A percentile compares a stretch with the other conserved stretches of the same genome.
Conservation (phyloP, 2,888 invertebrate genomes). For the Zygaena filipendulae region DNA sequence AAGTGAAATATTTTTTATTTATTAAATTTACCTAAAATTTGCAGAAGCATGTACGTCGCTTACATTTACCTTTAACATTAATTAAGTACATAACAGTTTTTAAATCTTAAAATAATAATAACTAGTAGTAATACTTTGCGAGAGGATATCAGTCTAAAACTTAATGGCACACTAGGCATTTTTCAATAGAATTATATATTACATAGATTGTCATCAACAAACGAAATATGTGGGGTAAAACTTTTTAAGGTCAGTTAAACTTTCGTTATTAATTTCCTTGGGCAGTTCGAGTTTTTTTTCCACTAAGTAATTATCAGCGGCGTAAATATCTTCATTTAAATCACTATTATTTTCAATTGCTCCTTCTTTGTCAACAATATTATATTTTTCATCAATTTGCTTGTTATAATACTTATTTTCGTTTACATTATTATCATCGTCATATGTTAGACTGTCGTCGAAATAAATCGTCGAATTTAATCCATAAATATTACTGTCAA, state of each 20-base stretch:
- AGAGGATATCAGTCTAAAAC: conserved; percentile 44
- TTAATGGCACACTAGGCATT: conserved; percentile 21
- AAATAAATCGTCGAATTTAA: conserved; percentile 38
- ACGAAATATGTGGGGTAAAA: conserved; percentile 40
- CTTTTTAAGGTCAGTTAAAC: conserved; percentile 33
- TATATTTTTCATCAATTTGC: conserved; percentile 42
- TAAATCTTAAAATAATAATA: conserved; percentile 23
- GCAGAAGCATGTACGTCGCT: too few species aligned
- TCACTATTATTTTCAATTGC: too few species aligned
- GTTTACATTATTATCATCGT: conserved; percentile 17
- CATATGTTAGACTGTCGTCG: conserved; percentile 40
- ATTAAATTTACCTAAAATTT: too few species aligned
- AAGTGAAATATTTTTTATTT: conserved; percentile 30
- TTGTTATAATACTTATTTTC: too few species aligned
- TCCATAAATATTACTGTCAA: conserved; percentile 21
- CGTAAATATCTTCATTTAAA: conserved; percentile 22
- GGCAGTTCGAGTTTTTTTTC: conserved; percentile 23
- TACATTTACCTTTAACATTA: too few species aligned
- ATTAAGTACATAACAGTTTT: conserved; percentile 25
- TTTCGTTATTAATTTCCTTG: conserved; percentile 18
- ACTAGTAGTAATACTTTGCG: conserved; percentile 46
- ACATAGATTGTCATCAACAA: conserved; percentile 31
- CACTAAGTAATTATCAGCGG: conserved; percentile 19
- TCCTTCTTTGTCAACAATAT: too few species aligned
- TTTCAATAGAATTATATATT: conserved; percentile 9